Evolutionary conservation across 1,140 invertebrate genomes (phyloP).

Genomic region (Agraylea sexmaculata): DNA sequence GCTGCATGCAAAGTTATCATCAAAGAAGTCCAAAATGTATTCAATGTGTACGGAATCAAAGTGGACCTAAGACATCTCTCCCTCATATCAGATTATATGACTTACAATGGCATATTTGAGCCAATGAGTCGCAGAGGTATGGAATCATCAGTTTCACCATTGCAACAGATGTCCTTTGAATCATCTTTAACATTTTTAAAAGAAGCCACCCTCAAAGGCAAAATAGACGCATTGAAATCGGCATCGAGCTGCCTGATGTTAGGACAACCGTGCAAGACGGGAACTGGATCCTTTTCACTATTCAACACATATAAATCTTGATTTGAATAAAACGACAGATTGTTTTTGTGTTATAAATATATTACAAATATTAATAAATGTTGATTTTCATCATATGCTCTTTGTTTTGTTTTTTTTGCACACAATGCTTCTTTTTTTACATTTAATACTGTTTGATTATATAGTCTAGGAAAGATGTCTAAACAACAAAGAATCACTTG

Average conservation of each 20-base stretch:
- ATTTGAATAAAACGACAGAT: constrained; percentile 2
- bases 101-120: constrained; percentile 78
- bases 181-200: constrained; percentile 81
- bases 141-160: constrained; percentile 72
- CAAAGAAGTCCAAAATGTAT: constrained; percentile 84
- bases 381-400: too few relatives aligned
- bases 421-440: too few relatives aligned
- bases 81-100: constrained; percentile 97
- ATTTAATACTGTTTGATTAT: too few relatives aligned
- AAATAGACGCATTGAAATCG: constrained; percentile 64
- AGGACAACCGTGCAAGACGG: constrained; percentile 69
- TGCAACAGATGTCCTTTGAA: constrained; percentile 98
- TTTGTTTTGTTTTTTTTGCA: too few relatives aligned
- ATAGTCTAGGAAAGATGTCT: too few relatives aligned
- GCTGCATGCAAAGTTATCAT: constrained; percentile 84
- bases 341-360: too few relatives aligned
- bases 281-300: constrained; percentile 69
- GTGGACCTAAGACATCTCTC: constrained; percentile 90
- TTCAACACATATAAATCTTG: constrained; percentile 12
- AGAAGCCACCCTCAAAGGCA: constrained; percentile 60
- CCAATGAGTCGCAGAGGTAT: constrained; percentile 87
- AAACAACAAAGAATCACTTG: too few relatives aligned
- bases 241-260: constrained; percentile 83
- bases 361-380: too few relatives aligned
- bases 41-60: constrained; percentile 90